Evolutionary conservation across 2,797 vertebrate genomes (phyloP).

Genomic region (Gambusia yucatana): DNA sequence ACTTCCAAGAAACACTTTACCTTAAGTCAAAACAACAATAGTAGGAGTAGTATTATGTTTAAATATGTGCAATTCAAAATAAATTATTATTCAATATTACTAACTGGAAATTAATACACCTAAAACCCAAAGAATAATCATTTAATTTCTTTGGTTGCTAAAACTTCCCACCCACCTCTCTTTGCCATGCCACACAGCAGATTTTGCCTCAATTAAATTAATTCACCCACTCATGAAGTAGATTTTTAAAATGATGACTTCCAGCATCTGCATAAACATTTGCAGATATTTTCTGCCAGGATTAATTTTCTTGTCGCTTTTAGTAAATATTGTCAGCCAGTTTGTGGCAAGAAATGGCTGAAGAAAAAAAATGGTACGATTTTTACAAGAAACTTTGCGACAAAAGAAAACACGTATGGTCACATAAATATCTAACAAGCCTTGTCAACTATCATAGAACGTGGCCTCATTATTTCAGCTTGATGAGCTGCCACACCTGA

Average conservation of each 20-base stretch:
- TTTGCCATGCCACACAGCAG: conserved; percentile 57
- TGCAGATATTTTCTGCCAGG: conserved; percentile 4
- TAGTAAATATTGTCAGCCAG: background rate
- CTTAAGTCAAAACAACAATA: conserved; percentile 6
- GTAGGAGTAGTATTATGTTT: background rate
- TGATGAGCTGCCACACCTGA: conserved; percentile 81
- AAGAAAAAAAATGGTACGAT: conserved; percentile 7
- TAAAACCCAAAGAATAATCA: conserved; percentile 50
- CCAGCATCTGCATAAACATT: conserved; percentile 14
- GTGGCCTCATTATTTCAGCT: conserved; percentile 83
- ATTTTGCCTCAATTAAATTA: conserved; percentile 63
- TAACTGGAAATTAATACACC: conserved; percentile 51
- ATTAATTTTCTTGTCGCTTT: conserved; percentile 1
- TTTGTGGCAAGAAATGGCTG: background rate
- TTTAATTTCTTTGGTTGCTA: conserved; percentile 58
- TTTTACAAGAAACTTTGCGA: conserved; percentile 37
- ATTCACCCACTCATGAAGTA: conserved; percentile 53
- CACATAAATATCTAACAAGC: conserved; percentile 68
- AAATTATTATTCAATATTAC: conserved; percentile 49
- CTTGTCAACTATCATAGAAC: conserved; percentile 63
- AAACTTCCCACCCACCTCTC: conserved; percentile 56
- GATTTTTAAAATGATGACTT: conserved; percentile 32
- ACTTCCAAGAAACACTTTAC: background rate
- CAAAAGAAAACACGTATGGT: conserved; percentile 51
- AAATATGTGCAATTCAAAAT: conserved; percentile 38